Evolutionary conservation across 2,888 invertebrate genomes (phyloP), one percentile per base, ranked within the genome.

Genomic region (Kuschelorhynchus macadamiae): DNA sequence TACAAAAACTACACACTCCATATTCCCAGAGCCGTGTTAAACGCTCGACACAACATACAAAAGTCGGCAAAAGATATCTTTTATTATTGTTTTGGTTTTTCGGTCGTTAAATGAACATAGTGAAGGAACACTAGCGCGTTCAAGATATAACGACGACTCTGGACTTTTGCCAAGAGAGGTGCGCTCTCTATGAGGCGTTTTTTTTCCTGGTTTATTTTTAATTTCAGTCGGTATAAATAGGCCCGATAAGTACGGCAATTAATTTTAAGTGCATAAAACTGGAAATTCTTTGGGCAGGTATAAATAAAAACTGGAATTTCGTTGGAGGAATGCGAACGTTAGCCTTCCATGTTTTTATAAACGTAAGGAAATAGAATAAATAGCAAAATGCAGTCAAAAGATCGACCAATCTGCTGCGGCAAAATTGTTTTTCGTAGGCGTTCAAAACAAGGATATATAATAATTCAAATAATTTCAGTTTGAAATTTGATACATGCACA

Each of bases 181-280:
- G 36, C n/a, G 36, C 11, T 36, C 12, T 36, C 36, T 36, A 36
- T 7, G 7, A n/a, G n/a, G n/a, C n/a, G n/a, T n/a, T n/a, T n/a
- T 7, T 25, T 25, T 5, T 25, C 25, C 7, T 25, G 3, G 42
- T 55, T 55, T 55, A 42, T 55, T 42, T 55, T 55, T 17, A 21
- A 25, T 55, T 42, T 41, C 8, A 39, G 18, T 12, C 11, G 36
- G n/a, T 9, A 16, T 55, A 55, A 55, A 55, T 55, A 55, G 30
- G 12, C 39, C 55, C 55, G 42, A 41, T 55, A 55, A 55, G 41
- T 30, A 30, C 16, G 41, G 21, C 30, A 55, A 55, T 55, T 42
- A 55, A 55, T 55, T 55, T 42, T 42, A 42, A 55, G 42, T 41
- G 11, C 25, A 30, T 55, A 55, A 52, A 52, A 52, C 39, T 52